phyloP scores from a whole-genome alignment of 2,113 vertebrate species.

The Perognathus longimembris region DNA sequence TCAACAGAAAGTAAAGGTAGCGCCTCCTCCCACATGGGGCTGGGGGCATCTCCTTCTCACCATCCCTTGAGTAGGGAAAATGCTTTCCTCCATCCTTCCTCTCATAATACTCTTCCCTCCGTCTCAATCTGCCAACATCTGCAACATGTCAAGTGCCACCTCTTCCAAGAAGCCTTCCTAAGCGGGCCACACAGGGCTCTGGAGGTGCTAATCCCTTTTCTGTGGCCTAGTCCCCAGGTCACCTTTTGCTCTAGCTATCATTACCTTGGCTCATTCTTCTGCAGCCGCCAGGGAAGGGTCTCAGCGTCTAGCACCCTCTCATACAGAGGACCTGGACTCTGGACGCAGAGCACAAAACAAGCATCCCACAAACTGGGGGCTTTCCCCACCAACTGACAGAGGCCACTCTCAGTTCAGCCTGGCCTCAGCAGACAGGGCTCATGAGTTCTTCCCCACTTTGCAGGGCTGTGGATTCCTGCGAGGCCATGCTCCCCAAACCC shows the following conservation, averaged over 20 bases:
- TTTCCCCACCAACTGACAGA: not conserved
- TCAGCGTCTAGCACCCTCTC: not conserved
- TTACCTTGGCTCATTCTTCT: not conserved
- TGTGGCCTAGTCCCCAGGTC: not conserved
- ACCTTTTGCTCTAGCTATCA: not conserved
- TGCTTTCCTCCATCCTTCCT: not conserved
- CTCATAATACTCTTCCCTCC: not conserved
- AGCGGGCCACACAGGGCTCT: not conserved
- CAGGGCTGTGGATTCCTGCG: not conserved
- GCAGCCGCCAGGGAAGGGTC: not conserved
- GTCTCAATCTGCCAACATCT: not conserved
- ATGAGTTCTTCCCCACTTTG: not conserved
- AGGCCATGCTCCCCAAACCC: not conserved
- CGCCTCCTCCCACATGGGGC: not conserved
- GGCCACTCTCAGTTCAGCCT: not conserved
- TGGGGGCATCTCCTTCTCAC: not conserved
- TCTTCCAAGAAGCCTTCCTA: conserved; percentile 61
- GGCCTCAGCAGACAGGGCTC: not conserved
- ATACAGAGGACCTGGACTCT: not conserved
- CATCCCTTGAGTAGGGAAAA: not conserved
- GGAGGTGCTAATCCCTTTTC: not conserved
- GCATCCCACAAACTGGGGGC: not conserved
- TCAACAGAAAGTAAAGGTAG: not conserved
- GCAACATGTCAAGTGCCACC: not conserved
- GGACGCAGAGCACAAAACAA: not conserved